phyloP scores from a whole-genome alignment of 2,113 vertebrate genomes.

The Campylorhamphus procurvoides region DNA sequence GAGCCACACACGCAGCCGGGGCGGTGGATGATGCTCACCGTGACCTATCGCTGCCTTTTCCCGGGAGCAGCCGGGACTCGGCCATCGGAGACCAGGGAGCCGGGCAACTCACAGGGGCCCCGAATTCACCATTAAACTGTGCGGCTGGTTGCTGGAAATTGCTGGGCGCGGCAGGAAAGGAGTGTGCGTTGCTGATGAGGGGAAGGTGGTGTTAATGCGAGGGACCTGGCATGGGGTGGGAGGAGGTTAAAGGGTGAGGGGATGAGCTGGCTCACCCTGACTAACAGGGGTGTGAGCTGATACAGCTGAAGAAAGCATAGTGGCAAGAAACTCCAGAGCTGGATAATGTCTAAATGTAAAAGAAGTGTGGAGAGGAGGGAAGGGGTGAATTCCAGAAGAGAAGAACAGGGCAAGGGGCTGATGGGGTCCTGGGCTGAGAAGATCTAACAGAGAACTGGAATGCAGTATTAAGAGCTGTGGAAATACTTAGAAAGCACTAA shows the following conservation, averaged over 20 bases:
- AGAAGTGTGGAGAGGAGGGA: not conserved
- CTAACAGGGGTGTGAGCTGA: accelerated
- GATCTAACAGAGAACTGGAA: accelerated
- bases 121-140: accelerated
- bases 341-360: not conserved
- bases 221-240: not conserved
- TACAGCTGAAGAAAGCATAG: accelerated
- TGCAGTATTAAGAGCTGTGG: not conserved
- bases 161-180: accelerated
- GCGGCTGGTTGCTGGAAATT: not conserved
- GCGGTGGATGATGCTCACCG: accelerated
- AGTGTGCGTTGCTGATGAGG: not conserved
- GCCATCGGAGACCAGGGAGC: not conserved
- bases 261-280: accelerated
- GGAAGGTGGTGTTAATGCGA: not conserved
- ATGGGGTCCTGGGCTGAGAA: accelerated
- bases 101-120: accelerated
- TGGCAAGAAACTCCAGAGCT: not conserved
- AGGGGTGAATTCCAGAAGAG: not conserved
- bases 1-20: accelerated
- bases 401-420: not conserved
- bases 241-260: not conserved
- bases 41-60: not conserved
- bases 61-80: not conserved
- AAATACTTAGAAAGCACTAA: not conserved